phyloP scores from a whole-genome alignment of 2,888 invertebrate genomes.

The Gisinianus flammeolus region DNA sequence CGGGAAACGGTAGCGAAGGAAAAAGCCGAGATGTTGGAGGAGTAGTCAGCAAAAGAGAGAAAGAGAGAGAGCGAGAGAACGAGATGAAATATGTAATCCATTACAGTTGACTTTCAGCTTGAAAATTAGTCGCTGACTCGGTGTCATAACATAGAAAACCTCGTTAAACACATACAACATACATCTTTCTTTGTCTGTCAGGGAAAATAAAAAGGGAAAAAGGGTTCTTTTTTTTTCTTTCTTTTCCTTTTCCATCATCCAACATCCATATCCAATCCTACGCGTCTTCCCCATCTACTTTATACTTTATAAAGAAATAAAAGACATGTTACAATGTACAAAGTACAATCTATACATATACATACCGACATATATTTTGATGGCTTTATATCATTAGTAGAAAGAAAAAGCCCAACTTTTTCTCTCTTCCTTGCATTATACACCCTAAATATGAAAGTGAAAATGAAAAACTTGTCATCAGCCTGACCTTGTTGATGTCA shows the following conservation, averaged over 20 bases:
- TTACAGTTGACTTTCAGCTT: constrained; percentile 45
- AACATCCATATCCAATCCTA: background rate
- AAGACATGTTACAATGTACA: no score
- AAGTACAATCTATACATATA: no score
- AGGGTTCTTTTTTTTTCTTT: background rate
- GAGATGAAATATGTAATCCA: constrained; percentile 53
- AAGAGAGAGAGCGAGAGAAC: background rate
- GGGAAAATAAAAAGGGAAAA: background rate
- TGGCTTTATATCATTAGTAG: no score
- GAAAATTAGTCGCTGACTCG: constrained; percentile 34
- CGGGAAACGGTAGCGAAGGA: background rate
- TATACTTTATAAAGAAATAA: no score
- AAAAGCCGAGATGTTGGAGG: background rate
- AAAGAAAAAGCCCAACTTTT: no score
- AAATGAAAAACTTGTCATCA: background rate
- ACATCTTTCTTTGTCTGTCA: constrained; percentile 18
- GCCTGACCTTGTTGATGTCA: background rate
- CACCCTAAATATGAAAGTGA: background rate
- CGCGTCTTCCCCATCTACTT: background rate
- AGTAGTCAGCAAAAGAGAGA: background rate
- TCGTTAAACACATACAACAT: constrained; percentile 28
- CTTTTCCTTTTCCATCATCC: background rate
- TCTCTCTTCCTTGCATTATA: no score
- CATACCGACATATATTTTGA: no score
- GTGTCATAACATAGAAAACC: constrained; percentile 25